Base-by-base conservation (phyloP, 2,888 invertebrate genomes). In the Drosophila emarginata region DNA sequence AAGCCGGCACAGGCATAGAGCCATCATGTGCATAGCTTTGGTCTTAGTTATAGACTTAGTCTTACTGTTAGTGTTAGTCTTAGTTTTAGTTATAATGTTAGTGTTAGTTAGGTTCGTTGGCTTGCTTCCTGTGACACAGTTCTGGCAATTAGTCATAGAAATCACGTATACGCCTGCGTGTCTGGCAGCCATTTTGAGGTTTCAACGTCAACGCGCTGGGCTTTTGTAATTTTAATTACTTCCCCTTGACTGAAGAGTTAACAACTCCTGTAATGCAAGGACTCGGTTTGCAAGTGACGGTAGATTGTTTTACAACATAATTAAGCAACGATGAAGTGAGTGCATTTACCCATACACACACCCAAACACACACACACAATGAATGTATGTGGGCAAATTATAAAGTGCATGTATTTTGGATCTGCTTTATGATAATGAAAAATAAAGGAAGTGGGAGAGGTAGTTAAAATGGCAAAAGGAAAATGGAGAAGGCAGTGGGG, bases 101-200 rank as follows among this genome's bases (percentile, higher is more conserved):
- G 40, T 45, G 18, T 45, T 36, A 23, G 39, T 21, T 36, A 51
- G 64, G 70, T 53, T 63, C 61, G 67, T 75, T 70, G 66, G 66
- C 73, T 71, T 72, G 74, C 71, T 79, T 77, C 78, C 78, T 81
- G 86, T 89, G 89, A 90, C 89, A 89, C 89, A 90, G 83, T 90
- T 89, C 81, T 77, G 69, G 87, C 90, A 89, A 90, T 90, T 90
- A 90, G 89, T 85, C 88, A 85, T 84, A 78, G 89, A 83, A 89
- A 86, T 82, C 89, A 89, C 89, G 89, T 89, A 83, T 78, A 67
- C 67, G 79, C 65, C 79, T 86, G 83, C 83, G 83, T 82, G 80
- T 74, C 73, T 77, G 73, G 73, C 77, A 72, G 82, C 82, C 78
- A 83, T 83, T 77, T 78, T 81, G 72, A 64, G 80, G 72, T 65